Conservation (phyloP, 2,797 vertebrate genomes). For the Chelon labrosus region DNA sequence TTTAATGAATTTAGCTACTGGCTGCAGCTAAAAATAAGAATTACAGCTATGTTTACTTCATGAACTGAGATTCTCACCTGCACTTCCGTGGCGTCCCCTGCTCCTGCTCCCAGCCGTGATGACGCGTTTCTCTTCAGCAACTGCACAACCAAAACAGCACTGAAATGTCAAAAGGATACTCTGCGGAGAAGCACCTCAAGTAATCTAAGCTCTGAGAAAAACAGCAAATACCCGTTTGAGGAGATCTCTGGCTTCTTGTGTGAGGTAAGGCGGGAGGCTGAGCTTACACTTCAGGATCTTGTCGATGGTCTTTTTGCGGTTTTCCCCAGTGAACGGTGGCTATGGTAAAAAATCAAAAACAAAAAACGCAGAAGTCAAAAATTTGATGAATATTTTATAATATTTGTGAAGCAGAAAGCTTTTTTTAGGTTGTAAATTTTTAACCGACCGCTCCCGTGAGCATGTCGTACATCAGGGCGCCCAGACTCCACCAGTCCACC, state of each 20-base stretch:
- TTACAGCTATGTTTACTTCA: no score
- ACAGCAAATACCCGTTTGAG: conserved; percentile 91
- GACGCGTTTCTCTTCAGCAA: conserved; percentile 99
- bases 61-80: conserved; percentile 84
- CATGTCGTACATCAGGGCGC: conserved; percentile 99
- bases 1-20: no score
- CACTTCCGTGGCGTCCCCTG: conserved; percentile 95
- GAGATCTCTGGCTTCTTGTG: conserved; percentile 98
- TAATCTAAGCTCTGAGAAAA: not conserved
- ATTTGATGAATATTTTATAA: not conserved
- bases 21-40: not conserved
- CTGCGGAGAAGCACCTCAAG: not conserved
- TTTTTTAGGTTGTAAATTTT: conserved; percentile 6
- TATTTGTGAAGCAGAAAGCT: not conserved
- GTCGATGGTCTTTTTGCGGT: conserved; percentile 98
- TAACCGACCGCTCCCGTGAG: conserved; percentile 98
- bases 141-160: conserved; percentile 73
- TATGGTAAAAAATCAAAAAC: conserved; percentile 47
- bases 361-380: not conserved
- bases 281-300: conserved; percentile 99
- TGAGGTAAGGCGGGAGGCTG: conserved; percentile 99
- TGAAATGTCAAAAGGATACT: conserved; percentile 15
- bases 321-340: conserved; percentile 98
- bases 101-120: conserved; percentile 93
- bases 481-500: conserved; percentile 99